Percentiles rank a stretch among this genome's conserved stretches.
Conservation (phyloP, 1,140 invertebrate species). For the Caenorhabditis inopinata region DNA sequence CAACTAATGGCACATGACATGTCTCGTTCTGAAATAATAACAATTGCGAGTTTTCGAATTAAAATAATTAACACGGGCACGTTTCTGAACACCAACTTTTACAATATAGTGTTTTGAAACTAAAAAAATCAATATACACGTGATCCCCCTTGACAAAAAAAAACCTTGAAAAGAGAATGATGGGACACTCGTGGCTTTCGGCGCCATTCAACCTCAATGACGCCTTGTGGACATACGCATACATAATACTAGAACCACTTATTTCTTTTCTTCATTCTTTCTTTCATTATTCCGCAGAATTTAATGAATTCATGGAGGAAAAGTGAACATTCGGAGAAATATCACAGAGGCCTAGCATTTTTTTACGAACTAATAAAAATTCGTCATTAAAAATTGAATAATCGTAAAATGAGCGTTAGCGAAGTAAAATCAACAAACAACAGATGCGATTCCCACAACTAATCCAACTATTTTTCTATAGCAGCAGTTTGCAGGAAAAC, state of each 20-base stretch:
- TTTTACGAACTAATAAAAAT: no score
- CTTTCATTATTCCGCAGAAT: not conserved
- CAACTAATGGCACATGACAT: not conserved
- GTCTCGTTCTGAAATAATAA: not conserved
- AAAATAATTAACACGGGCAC: no score
- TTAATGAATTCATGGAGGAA: not conserved
- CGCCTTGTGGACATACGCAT: conserved; percentile 23
- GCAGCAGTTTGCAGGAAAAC: no score
- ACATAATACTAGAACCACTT: conserved; percentile 33
- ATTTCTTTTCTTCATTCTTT: not conserved
- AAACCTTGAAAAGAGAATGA: not conserved
- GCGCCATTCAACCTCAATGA: conserved; percentile 6
- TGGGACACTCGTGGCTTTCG: not conserved
- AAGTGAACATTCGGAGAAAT: not conserved
- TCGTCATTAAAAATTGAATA: no score
- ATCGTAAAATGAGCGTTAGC: no score
- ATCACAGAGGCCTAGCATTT: no score
- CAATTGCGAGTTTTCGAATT: no score
- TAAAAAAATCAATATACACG: conserved; percentile 3
- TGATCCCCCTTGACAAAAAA: not conserved
- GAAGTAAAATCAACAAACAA: no score
- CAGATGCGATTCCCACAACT: no score
- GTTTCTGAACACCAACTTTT: no score
- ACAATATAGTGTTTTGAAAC: no score
- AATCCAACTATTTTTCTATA: no score